Evolutionary conservation across 2,797 vertebrate species (phyloP).

Genomic region (Poecile montanus): DNA sequence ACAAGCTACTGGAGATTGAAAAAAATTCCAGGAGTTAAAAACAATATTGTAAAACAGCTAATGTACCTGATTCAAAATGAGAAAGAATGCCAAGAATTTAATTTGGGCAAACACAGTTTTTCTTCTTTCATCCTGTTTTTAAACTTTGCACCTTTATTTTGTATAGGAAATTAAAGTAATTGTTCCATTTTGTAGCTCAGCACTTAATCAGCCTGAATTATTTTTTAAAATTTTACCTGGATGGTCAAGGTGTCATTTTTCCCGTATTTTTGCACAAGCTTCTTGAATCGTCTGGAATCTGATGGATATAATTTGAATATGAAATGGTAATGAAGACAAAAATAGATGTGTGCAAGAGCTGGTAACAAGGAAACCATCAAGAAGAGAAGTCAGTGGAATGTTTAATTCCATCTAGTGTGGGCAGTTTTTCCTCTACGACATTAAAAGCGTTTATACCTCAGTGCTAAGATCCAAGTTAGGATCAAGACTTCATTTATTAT

Average conservation of each 20-base stretch:
- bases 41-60: background rate
- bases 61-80: background rate
- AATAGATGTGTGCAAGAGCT: background rate
- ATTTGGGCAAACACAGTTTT: accelerated
- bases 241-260: background rate
- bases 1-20: background rate
- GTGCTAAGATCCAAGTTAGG: background rate
- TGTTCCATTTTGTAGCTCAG: background rate
- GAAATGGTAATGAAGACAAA: background rate
- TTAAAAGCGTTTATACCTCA: background rate
- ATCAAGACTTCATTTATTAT: constrained; percentile 20
- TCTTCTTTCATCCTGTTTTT: background rate
- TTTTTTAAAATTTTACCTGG: background rate
- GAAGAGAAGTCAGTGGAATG: background rate
- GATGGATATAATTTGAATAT: background rate
- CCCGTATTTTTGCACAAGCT: background rate
- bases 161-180: background rate
- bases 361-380: background rate
- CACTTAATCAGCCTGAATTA: background rate
- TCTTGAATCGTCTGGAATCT: background rate
- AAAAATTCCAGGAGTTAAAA: background rate
- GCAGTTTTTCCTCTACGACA: background rate
- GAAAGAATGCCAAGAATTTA: background rate
- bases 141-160: background rate
- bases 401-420: background rate